phyloP scores from a whole-genome alignment of 2,113 vertebrate species.

The Salvator merianae region DNA sequence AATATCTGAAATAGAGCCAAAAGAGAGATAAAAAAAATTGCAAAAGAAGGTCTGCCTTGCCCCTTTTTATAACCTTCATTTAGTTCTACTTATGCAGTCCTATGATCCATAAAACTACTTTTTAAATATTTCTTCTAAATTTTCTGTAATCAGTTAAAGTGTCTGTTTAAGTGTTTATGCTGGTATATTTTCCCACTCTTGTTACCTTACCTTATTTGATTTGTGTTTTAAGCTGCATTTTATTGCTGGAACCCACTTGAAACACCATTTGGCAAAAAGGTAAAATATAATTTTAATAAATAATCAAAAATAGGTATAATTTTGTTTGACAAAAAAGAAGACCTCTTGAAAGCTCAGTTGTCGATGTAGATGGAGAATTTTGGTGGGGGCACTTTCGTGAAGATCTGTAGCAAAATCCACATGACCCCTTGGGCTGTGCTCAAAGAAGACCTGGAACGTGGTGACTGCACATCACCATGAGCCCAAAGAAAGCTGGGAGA shows the following conservation, averaged over 20 bases:
- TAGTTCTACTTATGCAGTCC: too few species aligned
- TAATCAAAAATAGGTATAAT: background rate
- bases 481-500: too few species aligned
- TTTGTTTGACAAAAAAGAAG: background rate
- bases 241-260: background rate
- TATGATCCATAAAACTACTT: too few species aligned
- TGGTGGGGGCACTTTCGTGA: background rate
- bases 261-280: background rate
- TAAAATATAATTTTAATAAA: background rate
- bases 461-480: too few species aligned
- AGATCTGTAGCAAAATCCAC: background rate
- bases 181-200: background rate
- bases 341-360: background rate
- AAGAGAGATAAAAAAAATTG: too few species aligned
- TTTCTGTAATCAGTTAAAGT: too few species aligned
- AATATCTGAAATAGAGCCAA: too few species aligned
- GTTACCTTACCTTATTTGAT: background rate
- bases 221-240: background rate
- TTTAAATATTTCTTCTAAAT: too few species aligned
- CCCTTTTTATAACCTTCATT: too few species aligned
- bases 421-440: too few species aligned
- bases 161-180: background rate
- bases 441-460: too few species aligned
- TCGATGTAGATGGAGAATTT: background rate
- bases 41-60: too few species aligned